Base-by-base conservation (phyloP, 2,113 vertebrate species). In the Barbus barbus region DNA sequence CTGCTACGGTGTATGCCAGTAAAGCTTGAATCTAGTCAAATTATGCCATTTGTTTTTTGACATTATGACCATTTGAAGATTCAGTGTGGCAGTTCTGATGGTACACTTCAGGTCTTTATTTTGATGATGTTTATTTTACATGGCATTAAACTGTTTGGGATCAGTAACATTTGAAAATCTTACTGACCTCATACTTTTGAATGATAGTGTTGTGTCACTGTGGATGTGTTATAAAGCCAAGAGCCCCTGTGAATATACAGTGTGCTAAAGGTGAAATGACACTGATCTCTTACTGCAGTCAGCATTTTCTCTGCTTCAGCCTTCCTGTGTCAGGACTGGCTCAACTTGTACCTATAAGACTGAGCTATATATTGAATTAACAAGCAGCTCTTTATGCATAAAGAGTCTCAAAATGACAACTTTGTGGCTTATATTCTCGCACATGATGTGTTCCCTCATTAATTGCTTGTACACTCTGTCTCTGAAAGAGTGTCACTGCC, bases 1-100 rank as follows among this genome's bases (percentile, higher is more conserved):
- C 71, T 53, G 9, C n/a, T 12, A 33, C 1, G 0, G 46, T 81
- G 63, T 89, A 90, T 93, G 86, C 22, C 24, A 75, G 26, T 41
- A 0, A 36, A 24, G 11, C 22, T 2, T 76, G 36, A 41, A 26
- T 33, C 38, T 26, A 6, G 5, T 72, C 5, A n/a, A n/a, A 58
- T n/a, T 22, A 22, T 60, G 58, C 58, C n/a, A 60, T 24, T 56
- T 9, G 51, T 56, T 9, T 16, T 56, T 56, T 56, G 18, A 26
- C 12, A 26, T 61, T 61, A 61, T 61, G 58, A 5, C 22, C 14
- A 5, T 22, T 71, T 0, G 9, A 0, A 71, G 36, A 38, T 72
- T 72, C 3, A n/a, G 3, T 41, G 22, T 12, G 11, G 13, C 20
- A 11, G 22, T n/a, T 41, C 22, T 26, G 46, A 46, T 46, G 12